Base-by-base conservation (phyloP, 2,888 invertebrate genomes). In the Hofmannophila pseudospretella region DNA sequence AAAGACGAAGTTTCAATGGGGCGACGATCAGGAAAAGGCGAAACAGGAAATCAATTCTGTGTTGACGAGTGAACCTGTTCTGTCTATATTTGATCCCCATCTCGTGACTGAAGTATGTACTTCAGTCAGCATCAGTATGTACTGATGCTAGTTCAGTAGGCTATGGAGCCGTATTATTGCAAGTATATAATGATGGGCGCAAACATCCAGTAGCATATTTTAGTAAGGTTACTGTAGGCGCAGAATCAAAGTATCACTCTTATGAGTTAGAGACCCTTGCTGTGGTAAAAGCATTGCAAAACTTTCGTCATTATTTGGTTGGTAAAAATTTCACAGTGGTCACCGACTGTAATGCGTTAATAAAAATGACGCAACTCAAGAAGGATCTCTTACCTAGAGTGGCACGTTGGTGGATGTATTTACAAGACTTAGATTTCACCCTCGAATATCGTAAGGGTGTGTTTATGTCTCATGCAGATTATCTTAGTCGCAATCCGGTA, bases 91-190 rank as follows among this genome's bases (percentile, higher is more conserved):
- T 22, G 31, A 41, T 8, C 46, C 45, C 27, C 36, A 23, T 0
- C 12, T 10, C 11, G 43, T 47, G 0, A 47, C 43, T 0, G 44
- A 52, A 23, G 20, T 60, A 0, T 32, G 8, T 8, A 4, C 2
- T 2, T 2, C 5, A 20, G 5, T 5, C 2, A 1, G 20, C 20
- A 7, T 1, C 5, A 7, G 4, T 20, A 20, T 20, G 41, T 7
- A 54, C 57, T 0, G 60, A 60, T 9, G 55, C 58, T 1, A 60
- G 60, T 23, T 31, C 41, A 7, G 26, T 51, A 0, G 54, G 53
- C 0, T 53, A 31, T 11, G 57, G 60, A 1, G 54, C 52, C 0
- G 19, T 51, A 0, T 22, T 51, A 0, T 3, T 45, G 0, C 54
- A 54, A 13, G 42, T n/a, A 2, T 20, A 27, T 1, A 8, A 42